phyloP scores from a whole-genome alignment of 2,888 invertebrate genomes.

The Anarsia innoxiella region DNA sequence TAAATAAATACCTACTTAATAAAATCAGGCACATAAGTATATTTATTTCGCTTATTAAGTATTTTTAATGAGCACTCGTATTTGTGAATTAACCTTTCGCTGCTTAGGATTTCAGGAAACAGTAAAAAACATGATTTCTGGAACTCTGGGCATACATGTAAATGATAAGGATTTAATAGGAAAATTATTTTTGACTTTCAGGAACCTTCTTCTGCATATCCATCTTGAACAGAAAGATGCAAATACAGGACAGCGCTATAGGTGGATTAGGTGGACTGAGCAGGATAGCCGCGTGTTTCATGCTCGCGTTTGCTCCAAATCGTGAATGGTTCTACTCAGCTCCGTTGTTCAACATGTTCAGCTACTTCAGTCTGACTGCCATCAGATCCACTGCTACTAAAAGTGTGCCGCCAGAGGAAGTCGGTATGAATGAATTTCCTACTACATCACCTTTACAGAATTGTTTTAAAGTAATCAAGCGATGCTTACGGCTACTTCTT shows the following conservation, averaged over 20 bases:
- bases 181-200: conserved; percentile 26
- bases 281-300: conserved; percentile 70
- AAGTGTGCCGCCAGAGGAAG: conserved; percentile 70
- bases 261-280: conserved; percentile 66
- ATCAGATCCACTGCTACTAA: conserved; percentile 74
- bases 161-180: background rate
- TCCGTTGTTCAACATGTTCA: conserved; percentile 68
- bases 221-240: conserved; percentile 52
- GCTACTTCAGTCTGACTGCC: conserved; percentile 72
- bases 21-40: no score
- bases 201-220: conserved; percentile 68
- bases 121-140: no score
- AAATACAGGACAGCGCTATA: conserved; percentile 65
- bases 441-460: no score
- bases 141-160: no score
- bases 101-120: no score
- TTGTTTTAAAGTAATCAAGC: no score
- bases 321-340: conserved; percentile 66
- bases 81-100: no score
- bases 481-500: no score
- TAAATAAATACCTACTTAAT: no score
- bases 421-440: no score
- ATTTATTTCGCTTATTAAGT: no score
- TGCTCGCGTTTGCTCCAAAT: conserved; percentile 66
- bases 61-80: no score